Evolutionary conservation across 2,113 vertebrate genomes (phyloP), one percentile per base, ranked within the genome.

Genomic region (Progne subis): DNA sequence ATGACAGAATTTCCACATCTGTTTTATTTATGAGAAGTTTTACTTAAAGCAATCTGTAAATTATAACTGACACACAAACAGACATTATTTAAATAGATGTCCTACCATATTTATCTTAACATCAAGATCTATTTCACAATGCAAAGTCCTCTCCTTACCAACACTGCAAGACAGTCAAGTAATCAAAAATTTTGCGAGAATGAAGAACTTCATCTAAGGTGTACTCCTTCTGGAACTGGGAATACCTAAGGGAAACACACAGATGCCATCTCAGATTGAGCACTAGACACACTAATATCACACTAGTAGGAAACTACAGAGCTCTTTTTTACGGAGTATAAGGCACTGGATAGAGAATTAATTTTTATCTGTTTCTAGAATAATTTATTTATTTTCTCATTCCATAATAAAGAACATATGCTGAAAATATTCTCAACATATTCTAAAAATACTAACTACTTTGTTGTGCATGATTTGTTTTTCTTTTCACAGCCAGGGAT

Each of bases 221-320:
- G 97, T 99, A 99, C 95, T 99, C 98, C 46, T 98, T 82, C 64
- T 98, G 99, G 96, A 99, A 99, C 98, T 99, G 99, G 88, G 99
- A 99, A 96, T 99, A 98, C 71, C 99, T 99, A 63, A 32, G 70
- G 28, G 88, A 55, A 96, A 96, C 91, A 94, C 4, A 95, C 19
- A 72, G 52, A 79, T 41, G n/a, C 69, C 88, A 93, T 2, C 39
- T 90, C 59, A 71, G 49, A 11, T 0, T 46, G 44, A 71, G 32
- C 34, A 90, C 29, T 0, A 78, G 8, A 20, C 32, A 52, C 6
- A 32, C 8, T 15, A 47, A 25, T 9, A 64, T 23, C 63, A 70
- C 26, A 78, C 20, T 21, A 2, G 7, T 9, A 18, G 24, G 32
- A 39, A 93, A 11, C 16, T 43, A 7, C 0, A 94, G 14, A 61